Percentiles rank a stretch among this genome's conserved stretches.
Evolutionary conservation across 2,888 invertebrate genomes (phyloP).

Genomic region (Tigriopus californicus): DNA sequence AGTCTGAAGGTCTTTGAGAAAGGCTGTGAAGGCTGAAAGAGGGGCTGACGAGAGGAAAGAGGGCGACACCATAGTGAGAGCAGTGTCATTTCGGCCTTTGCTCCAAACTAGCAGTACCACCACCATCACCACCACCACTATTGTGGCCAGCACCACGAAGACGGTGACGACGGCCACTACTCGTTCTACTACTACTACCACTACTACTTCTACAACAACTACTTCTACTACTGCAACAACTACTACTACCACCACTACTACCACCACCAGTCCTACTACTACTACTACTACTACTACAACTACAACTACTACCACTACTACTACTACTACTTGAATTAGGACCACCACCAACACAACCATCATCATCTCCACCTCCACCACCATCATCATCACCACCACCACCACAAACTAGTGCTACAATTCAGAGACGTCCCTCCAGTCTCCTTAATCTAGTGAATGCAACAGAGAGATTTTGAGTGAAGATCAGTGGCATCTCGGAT

Average conservation of each 20-base stretch:
- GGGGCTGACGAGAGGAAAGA: background rate
- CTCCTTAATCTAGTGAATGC: no score
- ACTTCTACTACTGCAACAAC: background rate
- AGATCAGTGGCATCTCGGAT: no score
- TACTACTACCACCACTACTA: slow-evolving; percentile 7
- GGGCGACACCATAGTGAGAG: background rate
- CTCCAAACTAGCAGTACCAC: slow-evolving; percentile 5
- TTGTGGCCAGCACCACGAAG: slow-evolving; percentile 27
- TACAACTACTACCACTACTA: slow-evolving; percentile 26
- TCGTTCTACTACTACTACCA: slow-evolving; percentile 16
- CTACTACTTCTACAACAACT: slow-evolving; percentile 1
- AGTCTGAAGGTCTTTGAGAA: background rate
- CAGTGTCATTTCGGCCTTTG: background rate
- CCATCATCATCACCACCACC: no score
- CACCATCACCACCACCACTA: background rate
- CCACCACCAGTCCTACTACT: slow-evolving; percentile 28
- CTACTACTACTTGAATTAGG: slow-evolving; percentile 28
- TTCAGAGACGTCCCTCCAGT: no score
- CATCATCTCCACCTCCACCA: background rate
- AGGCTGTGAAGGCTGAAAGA: slow-evolving; percentile 3
- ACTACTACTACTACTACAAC: slow-evolving; percentile 26
- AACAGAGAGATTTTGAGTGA: no score
- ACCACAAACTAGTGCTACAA: no score
- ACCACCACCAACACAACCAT: background rate
- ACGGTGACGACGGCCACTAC: slow-evolving; percentile 11